phyloP scores from a whole-genome alignment of 2,888 invertebrate genomes.

The Pseudococcus viburni region DNA sequence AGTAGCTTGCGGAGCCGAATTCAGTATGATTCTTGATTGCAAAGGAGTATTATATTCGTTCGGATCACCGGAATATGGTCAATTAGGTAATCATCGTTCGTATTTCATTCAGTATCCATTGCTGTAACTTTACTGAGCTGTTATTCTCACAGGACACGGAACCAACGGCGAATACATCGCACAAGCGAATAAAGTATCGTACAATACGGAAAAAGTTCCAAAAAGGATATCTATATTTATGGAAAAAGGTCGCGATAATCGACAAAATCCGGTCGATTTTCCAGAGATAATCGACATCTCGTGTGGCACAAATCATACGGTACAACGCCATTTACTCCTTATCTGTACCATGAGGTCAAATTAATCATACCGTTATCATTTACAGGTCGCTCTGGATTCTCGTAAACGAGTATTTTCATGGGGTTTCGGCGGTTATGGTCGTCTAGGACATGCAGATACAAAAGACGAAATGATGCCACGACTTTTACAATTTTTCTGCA shows the following conservation, averaged over 20 bases:
- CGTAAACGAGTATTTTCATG: slow-evolving; percentile 92
- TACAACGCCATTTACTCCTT: slow-evolving; percentile 70
- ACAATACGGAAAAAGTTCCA: slow-evolving; percentile 87
- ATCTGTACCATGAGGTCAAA: background rate
- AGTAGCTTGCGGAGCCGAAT: slow-evolving; percentile 92
- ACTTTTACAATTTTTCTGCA: slow-evolving; percentile 91
- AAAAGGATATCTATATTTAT: slow-evolving; percentile 88
- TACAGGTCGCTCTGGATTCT: slow-evolving; percentile 86
- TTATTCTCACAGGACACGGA: slow-evolving; percentile 81
- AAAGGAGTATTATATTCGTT: slow-evolving; percentile 92
- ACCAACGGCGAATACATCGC: slow-evolving; percentile 96
- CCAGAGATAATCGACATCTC: slow-evolving; percentile 91
- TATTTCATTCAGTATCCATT: background rate
- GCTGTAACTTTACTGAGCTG: background rate
- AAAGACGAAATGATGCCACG: slow-evolving; percentile 91
- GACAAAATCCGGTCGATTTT: slow-evolving; percentile 82
- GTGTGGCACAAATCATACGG: slow-evolving; percentile 93
- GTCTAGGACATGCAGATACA: slow-evolving; percentile 92
- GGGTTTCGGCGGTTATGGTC: slow-evolving; percentile 96
- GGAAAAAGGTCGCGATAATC: slow-evolving; percentile 89
- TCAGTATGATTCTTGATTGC: slow-evolving; percentile 91
- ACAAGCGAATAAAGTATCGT: slow-evolving; percentile 88
- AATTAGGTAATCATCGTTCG: slow-evolving; percentile 76
- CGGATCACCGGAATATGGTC: slow-evolving; percentile 94
- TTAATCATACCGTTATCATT: slow-evolving; percentile 3